Percentiles rank a stretch among this genome's conserved stretches.
Conservation (phyloP, 2,113 vertebrate genomes). For the Neomonachus schauinslandi region DNA sequence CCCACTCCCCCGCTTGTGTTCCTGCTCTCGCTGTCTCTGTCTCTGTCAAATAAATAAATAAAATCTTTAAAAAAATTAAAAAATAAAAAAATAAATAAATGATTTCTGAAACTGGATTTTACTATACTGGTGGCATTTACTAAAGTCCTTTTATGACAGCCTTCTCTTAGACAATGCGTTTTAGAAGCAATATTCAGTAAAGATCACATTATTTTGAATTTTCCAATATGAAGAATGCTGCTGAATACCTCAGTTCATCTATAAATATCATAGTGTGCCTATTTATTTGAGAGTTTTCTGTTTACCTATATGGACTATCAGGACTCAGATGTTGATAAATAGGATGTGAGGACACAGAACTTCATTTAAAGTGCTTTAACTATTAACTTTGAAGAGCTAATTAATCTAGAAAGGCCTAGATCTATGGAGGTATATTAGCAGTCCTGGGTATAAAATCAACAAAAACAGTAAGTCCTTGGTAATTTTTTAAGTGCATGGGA, state of each 20-base stretch:
- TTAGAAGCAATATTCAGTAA: not conserved
- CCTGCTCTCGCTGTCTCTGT: too few species aligned
- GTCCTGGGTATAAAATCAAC: not conserved
- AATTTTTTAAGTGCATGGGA: not conserved
- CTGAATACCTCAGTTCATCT: not conserved
- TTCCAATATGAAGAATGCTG: not conserved
- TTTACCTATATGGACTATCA: not conserved
- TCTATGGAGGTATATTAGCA: not conserved
- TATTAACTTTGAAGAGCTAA: not conserved
- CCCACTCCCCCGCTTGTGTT: too few species aligned
- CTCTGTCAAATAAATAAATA: too few species aligned
- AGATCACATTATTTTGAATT: not conserved
- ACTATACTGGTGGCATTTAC: not conserved
- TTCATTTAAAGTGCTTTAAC: not conserved
- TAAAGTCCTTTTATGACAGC: not conserved
- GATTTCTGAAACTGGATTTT: not conserved
- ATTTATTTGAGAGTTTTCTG: not conserved
- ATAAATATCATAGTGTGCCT: not conserved
- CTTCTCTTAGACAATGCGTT: not conserved
- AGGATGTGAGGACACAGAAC: not conserved
- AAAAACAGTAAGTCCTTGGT: not conserved
- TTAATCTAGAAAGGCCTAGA: not conserved
- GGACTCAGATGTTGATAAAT: not conserved
- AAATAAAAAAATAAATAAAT: too few species aligned
- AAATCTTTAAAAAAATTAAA: too few species aligned